phyloP scores from a whole-genome alignment of 2,113 vertebrate genomes.

The Drymodes brunneopygia region DNA sequence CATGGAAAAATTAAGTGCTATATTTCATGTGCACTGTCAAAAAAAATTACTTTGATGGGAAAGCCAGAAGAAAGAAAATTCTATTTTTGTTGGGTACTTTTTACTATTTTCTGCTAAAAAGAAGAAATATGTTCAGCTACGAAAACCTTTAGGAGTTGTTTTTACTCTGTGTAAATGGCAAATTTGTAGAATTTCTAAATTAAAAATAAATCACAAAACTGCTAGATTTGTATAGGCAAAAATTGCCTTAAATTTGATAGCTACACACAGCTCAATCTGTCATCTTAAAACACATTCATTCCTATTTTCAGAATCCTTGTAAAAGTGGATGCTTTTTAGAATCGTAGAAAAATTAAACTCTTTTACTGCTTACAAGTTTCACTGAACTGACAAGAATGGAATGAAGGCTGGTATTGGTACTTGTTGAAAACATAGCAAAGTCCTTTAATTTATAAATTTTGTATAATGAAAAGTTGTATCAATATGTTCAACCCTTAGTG shows the following conservation, averaged over 20 bases:
- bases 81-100: neutral
- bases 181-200: neutral
- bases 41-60: neutral
- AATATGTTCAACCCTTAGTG: accelerated
- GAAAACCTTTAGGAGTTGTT: neutral
- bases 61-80: neutral
- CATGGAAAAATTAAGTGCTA: neutral
- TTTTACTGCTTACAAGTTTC: neutral
- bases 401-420: neutral
- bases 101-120: neutral
- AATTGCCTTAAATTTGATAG: neutral
- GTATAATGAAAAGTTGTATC: neutral
- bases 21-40: neutral
- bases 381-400: neutral
- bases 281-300: neutral
- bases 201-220: neutral
- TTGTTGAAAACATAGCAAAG: neutral
- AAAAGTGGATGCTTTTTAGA: neutral
- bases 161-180: neutral
- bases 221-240: neutral
- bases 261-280: neutral
- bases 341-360: neutral
- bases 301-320: neutral
- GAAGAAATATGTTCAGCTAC: neutral
- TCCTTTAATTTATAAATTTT: neutral